Conservation (phyloP, 2,888 invertebrate genomes). For the Lasioglossum malachurum region DNA sequence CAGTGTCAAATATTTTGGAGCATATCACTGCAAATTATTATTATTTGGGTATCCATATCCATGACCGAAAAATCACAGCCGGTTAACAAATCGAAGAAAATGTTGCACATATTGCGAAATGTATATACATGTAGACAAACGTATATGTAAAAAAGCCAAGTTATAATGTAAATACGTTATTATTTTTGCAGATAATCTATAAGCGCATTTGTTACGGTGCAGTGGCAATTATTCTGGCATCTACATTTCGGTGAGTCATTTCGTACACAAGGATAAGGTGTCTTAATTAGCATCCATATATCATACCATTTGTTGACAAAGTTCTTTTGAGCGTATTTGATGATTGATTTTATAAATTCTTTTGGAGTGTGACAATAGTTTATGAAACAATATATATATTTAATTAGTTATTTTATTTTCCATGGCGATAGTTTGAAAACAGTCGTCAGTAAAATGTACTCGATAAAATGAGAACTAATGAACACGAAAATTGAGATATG, state of each 20-base stretch:
- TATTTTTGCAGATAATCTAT: conserved; percentile 34
- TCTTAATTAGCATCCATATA: conserved; percentile 35
- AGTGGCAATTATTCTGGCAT: conserved; percentile 17
- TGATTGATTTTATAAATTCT: neutral
- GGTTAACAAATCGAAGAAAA: neutral
- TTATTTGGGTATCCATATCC: neutral
- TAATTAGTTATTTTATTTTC: neutral
- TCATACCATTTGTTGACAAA: neutral
- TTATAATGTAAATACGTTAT: neutral
- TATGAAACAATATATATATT: neutral
- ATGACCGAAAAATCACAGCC: neutral
- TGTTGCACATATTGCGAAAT: neutral
- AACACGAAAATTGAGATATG: conserved; percentile 70
- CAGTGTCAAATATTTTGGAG: neutral
- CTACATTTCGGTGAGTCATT: conserved; percentile 59
- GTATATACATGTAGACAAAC: neutral
- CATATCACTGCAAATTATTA: neutral
- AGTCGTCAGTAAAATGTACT: neutral
- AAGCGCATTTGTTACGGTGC: conserved; percentile 9
- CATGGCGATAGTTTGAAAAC: neutral
- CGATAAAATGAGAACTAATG: conserved; percentile 29
- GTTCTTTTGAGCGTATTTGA: neutral
- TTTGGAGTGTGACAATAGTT: neutral
- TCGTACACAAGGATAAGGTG: conserved; percentile 21
- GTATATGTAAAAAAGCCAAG: neutral